A percentile compares a stretch with the other conserved stretches of the same genome.
These are phyloP conservation scores for Drosophila asahinai DNA, from an alignment of 1,140 invertebrate species.

Conservation along the genomic window DNA sequence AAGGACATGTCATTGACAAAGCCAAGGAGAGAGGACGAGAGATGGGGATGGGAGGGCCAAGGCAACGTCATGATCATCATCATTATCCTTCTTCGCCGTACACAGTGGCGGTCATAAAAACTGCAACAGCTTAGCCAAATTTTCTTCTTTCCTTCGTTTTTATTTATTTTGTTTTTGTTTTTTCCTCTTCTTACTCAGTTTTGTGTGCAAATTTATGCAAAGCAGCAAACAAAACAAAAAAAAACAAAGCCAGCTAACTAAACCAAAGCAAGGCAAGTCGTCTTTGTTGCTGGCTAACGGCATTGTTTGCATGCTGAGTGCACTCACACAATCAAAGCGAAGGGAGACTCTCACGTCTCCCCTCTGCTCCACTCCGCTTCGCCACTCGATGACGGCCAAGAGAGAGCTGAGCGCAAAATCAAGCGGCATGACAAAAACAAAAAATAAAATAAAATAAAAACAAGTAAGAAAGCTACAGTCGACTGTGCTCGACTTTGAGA, in stretches of 20 bases:
- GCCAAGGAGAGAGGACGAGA: constrained; percentile 8
- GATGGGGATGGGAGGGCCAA: constrained; percentile 17
- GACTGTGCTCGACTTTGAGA: no score
- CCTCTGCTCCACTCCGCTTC: constrained; percentile 14
- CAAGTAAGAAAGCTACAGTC: not conserved
- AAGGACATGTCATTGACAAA: constrained; percentile 62
- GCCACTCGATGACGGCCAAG: constrained; percentile 47
- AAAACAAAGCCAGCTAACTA: constrained; percentile 11
- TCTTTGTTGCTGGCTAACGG: constrained; percentile 48
- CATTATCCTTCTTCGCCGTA: constrained; percentile 34
- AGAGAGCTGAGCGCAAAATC: constrained; percentile 48
- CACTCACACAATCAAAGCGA: constrained; percentile 54
- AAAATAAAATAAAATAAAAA: constrained; percentile 4
- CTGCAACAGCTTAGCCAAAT: constrained; percentile 54
- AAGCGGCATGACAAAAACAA: constrained; percentile 57
- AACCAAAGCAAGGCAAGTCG: constrained; percentile 30
- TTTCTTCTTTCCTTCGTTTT: constrained; percentile 20
- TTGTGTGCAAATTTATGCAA: constrained; percentile 64
- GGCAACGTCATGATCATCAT: constrained; percentile 49
- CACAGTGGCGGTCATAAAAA: constrained; percentile 69
- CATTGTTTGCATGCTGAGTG: constrained; percentile 57
- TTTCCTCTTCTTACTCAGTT: constrained; percentile 9
- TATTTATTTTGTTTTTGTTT: constrained; percentile 5
- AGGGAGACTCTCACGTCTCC: not conserved
- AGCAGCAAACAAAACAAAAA: constrained; percentile 26